Base-by-base conservation (phyloP, 2,888 invertebrate species). In the Rotaria socialis region DNA sequence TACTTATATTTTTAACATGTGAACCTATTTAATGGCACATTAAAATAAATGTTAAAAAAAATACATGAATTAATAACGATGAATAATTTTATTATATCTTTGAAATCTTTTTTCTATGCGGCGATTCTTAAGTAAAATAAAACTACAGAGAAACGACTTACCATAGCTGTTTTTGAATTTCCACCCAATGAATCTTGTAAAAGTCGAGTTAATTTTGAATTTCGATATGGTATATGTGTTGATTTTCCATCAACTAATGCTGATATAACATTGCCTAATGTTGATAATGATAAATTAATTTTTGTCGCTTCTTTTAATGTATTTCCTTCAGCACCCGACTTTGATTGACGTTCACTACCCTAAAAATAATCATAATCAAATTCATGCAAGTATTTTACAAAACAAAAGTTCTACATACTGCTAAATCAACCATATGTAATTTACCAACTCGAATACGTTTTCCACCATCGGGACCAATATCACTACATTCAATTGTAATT, bases 111-210 rank as follows among this genome's bases (percentile, higher is more conserved):
- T 4, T 50, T 14, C 2, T 50, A 11, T 14, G 11, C 4, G 52
- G 8, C 14, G 14, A 16, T 52, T 52, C 16, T 16, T 52, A 16
- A 16, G 16, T 11, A 16, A 2, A 41, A 14, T 60, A 14, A 74
- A 43, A 43, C 27, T 24, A 19, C n/a, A 24, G 0, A 14, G 4
- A 50, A 27, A 52, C 24, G 16, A 87, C 88, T 87, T 86, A 92
- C 92, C 92, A 92, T 92, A 85, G 92, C 91, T 75, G 92, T 92
- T 89, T 92, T 92, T 8, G 92, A 92, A 92, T 97, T 97, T 0
- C 97, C 97, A 2, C 97, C 97, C 1, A 99, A 92, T 0, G 98
- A 98, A 91, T 99, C 98, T 92, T 99, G 97, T 87, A 99, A 92
- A 16, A 91, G 89, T 22, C 97, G 92, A 0, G 99, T 99, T 56